Evolutionary conservation across 2,113 vertebrate genomes (phyloP).

Genomic region (Zeus faber): DNA sequence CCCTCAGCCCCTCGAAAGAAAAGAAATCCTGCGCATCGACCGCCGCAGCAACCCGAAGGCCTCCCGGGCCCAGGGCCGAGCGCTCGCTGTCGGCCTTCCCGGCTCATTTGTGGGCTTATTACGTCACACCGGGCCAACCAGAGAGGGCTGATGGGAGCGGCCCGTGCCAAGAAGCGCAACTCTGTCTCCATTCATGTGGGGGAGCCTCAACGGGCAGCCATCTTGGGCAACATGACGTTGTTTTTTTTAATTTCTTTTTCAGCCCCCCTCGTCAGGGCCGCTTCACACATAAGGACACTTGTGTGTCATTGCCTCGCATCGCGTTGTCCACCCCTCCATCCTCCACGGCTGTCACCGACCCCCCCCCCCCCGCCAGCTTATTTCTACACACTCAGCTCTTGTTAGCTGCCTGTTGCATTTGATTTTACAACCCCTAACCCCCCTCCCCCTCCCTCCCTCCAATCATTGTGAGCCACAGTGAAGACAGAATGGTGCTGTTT

Average conservation of each 20-base stretch:
- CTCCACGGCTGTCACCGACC: background rate
- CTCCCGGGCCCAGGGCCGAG: background rate
- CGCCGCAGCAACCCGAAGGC: conserved; percentile 10
- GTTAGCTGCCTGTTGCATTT: conserved; percentile 40
- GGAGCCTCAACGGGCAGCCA: conserved; percentile 19
- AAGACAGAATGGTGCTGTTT: conserved; percentile 47
- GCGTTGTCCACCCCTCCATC: conserved; percentile 35
- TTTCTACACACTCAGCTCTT: conserved; percentile 53
- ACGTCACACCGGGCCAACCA: no score
- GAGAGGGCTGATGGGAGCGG: conserved; percentile 11
- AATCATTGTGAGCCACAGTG: conserved; percentile 51
- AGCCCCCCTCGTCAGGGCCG: no score
- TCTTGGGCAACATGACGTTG: conserved; percentile 20
- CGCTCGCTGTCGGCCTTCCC: background rate
- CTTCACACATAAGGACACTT: background rate
- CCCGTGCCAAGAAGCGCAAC: conserved; percentile 12
- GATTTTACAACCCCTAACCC: conserved; percentile 52
- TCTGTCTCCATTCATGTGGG: conserved; percentile 7
- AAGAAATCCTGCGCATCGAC: conserved; percentile 12
- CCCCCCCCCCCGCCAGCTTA: background rate
- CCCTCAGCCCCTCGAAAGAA: no score
- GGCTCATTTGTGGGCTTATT: background rate
- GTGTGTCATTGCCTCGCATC: conserved; percentile 8
- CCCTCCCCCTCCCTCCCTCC: conserved; percentile 39
- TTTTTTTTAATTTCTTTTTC: no score